Percentiles rank a stretch among this genome's conserved stretches.
Evolutionary conservation across 2,797 vertebrate species (phyloP).

Genomic region (Neosalanx taihuensis): DNA sequence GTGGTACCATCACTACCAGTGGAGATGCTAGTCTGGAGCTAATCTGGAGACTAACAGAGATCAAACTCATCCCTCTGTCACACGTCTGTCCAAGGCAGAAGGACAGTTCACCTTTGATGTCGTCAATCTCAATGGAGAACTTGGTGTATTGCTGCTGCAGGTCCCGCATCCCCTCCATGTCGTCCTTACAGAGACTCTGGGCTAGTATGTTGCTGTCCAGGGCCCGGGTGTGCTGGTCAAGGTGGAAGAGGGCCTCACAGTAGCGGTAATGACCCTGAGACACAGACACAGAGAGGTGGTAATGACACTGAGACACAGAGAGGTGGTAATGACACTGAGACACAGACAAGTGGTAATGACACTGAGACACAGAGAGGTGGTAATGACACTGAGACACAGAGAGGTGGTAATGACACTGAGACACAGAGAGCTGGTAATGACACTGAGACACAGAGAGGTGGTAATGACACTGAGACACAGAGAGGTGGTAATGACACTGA

Average conservation of each 20-base stretch:
- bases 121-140: constrained; percentile 58
- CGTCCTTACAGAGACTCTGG: constrained; percentile 68
- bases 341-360: too few species aligned
- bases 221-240: constrained; percentile 76
- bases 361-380: too few species aligned
- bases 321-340: too few species aligned
- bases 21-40: too few species aligned
- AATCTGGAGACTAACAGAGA: too few species aligned
- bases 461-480: constrained; percentile 82
- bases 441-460: constrained; percentile 26
- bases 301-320: too few species aligned
- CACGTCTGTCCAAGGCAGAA: neutral
- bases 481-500: constrained; percentile 84
- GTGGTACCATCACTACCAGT: too few species aligned
- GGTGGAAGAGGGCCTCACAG: constrained; percentile 83
- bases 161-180: constrained; percentile 74
- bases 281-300: constrained; percentile 1
- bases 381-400: too few species aligned
- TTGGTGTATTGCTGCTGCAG: constrained; percentile 76
- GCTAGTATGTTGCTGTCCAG: constrained; percentile 78
- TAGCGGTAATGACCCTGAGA: constrained; percentile 89
- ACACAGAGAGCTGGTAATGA: too few species aligned
- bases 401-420: neutral
- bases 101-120: constrained; percentile 12
- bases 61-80: too few species aligned